phyloP scores from a whole-genome alignment of 2,113 vertebrate genomes.

The Echinops telfairi region DNA sequence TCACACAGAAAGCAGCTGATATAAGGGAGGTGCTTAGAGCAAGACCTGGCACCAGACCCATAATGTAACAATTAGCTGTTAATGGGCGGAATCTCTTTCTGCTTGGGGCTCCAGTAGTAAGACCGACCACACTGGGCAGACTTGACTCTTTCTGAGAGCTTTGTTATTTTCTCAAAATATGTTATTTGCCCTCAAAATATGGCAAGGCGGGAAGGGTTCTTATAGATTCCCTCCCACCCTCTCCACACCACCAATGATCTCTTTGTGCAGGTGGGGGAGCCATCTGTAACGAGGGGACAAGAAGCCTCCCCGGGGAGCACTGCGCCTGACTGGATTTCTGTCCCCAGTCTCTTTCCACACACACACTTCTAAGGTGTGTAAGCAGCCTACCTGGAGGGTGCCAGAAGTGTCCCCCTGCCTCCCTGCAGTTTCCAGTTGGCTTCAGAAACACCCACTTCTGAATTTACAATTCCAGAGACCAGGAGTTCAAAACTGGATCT shows the following conservation, averaged over 20 bases:
- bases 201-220: not conserved
- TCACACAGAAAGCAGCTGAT: constrained; percentile 7
- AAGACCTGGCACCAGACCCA: constrained; percentile 20
- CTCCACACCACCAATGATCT: not conserved
- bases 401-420: not conserved
- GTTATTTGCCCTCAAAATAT: not conserved
- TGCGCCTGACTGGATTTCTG: not conserved
- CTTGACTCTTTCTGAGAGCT: not conserved
- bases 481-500: not conserved
- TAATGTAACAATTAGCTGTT: constrained; percentile 25
- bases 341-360: not conserved
- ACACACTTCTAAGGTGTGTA: not conserved
- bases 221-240: not conserved
- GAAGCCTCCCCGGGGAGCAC: not conserved
- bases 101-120: not conserved
- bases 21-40: constrained; percentile 18
- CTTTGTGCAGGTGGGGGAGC: constrained; percentile 21
- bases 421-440: not conserved
- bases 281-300: not conserved
- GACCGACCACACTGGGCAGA: not conserved
- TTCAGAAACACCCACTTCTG: not conserved
- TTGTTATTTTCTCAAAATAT: not conserved
- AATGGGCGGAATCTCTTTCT: constrained; percentile 25
- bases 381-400: not conserved
- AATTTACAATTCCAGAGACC: not conserved